Evolutionary conservation across 2,113 vertebrate species (phyloP).

Genomic region (Monarcha castaneiventris): DNA sequence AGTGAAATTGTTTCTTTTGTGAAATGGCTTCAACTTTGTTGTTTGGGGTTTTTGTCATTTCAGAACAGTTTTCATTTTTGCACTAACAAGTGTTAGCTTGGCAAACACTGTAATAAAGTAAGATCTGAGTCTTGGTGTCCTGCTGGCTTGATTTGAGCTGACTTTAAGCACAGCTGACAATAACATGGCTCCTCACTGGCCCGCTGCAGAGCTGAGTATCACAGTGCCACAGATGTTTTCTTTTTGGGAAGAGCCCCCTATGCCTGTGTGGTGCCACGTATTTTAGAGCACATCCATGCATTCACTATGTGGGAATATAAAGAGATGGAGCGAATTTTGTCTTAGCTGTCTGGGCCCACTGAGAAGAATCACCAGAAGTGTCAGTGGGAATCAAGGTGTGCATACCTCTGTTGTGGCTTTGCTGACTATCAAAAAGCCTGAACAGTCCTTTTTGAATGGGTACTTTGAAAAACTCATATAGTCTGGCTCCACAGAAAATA

Average conservation of each 20-base stretch:
- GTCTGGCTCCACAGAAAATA: neutral
- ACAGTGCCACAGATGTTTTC: neutral
- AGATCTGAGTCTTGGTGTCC: neutral
- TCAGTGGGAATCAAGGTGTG: neutral
- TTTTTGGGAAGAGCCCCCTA: neutral
- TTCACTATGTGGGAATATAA: neutral
- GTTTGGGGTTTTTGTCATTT: neutral
- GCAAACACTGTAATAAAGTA: neutral
- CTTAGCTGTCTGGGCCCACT: neutral
- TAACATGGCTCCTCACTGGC: neutral
- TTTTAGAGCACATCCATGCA: neutral
- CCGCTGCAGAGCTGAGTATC: neutral
- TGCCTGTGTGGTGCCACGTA: neutral
- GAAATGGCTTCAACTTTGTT: neutral
- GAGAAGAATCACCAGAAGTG: neutral
- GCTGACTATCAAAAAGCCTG: neutral
- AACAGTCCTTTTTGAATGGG: neutral
- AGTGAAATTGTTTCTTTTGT: neutral
- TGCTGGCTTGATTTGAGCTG: neutral
- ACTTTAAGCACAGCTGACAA: neutral
- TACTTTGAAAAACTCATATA: neutral
- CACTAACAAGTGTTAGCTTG: neutral
- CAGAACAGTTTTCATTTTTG: neutral
- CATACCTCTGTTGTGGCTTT: neutral
- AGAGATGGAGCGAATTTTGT: neutral